Percentiles rank a stretch among this genome's conserved stretches.
These are phyloP conservation scores for Uria aalge DNA, from an alignment of 2,113 vertebrate species.

Conservation along the genomic window DNA sequence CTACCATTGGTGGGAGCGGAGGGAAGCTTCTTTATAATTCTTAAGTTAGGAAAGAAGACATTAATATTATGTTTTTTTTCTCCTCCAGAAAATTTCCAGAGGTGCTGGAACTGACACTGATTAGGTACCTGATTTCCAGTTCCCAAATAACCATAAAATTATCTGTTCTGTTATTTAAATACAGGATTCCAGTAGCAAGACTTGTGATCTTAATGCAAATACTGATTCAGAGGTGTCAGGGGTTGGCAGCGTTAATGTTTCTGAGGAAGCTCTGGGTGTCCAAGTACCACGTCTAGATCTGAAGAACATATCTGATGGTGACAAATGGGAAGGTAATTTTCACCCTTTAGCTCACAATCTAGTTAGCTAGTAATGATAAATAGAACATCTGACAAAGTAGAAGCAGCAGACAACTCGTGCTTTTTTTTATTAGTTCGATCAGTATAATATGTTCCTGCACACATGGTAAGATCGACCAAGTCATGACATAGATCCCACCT, in stretches of 20 bases:
- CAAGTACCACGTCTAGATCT: constrained; percentile 75
- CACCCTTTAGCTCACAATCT: not conserved
- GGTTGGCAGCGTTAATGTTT: constrained; percentile 35
- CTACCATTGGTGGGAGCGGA: accelerated
- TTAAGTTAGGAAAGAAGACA: not conserved
- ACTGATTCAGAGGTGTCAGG: constrained; percentile 64
- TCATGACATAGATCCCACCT: not conserved
- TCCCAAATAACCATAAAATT: not conserved
- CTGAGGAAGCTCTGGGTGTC: constrained; percentile 56
- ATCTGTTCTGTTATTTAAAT: constrained; percentile 48
- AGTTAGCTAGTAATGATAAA: not conserved
- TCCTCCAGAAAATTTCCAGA: not conserved
- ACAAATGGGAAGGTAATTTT: constrained; percentile 83
- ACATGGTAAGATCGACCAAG: accelerated
- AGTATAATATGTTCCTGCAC: not conserved
- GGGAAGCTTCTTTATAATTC: not conserved
- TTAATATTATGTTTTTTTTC: too few relatives aligned
- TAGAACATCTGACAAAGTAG: not conserved
- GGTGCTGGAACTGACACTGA: not conserved
- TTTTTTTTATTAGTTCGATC: not conserved
- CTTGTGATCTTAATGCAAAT: constrained; percentile 77
- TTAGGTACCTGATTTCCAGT: not conserved
- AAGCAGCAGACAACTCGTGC: not conserved
- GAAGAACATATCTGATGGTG: constrained; percentile 77
- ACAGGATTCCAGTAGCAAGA: constrained; percentile 72